These are phyloP conservation scores for Sebastiscus albofasciatus DNA, from an alignment of 2,797 vertebrate species.

Conservation along the genomic window DNA sequence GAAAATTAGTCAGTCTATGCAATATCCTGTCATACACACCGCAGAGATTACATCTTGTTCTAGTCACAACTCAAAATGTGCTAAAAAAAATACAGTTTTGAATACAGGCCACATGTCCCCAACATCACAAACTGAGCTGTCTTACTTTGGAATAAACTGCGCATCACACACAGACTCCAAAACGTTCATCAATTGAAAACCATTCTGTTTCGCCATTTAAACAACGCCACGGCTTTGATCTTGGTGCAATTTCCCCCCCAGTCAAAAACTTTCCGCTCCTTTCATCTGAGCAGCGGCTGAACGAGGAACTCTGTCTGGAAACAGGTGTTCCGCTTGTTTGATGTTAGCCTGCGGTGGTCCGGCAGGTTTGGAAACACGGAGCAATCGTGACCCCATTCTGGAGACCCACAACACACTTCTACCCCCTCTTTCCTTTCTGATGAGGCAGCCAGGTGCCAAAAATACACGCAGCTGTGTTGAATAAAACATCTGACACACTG, in stretches of 20 bases:
- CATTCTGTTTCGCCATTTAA: slow-evolving; percentile 58
- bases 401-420: slow-evolving; percentile 24
- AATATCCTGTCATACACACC: not conserved
- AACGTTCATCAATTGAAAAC: slow-evolving; percentile 50
- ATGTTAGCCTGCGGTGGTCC: slow-evolving; percentile 62
- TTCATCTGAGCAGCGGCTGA: slow-evolving; percentile 67
- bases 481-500: slow-evolving; percentile 75
- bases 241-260: slow-evolving; percentile 23
- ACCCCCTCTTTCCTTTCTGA: slow-evolving; percentile 7
- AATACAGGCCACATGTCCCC: not conserved
- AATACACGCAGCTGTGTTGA: slow-evolving; percentile 70
- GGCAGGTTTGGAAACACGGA: slow-evolving; percentile 60
- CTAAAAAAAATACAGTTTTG: not conserved
- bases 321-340: slow-evolving; percentile 79
- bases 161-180: slow-evolving; percentile 28
- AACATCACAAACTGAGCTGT: slow-evolving; percentile 8
- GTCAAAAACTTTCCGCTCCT: slow-evolving; percentile 64
- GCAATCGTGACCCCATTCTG: slow-evolving; percentile 64
- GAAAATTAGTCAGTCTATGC: not conserved
- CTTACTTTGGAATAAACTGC: slow-evolving; percentile 42
- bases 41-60: not conserved
- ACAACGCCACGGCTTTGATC: slow-evolving; percentile 64
- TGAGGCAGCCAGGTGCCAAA: slow-evolving; percentile 67
- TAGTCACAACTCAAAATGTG: not conserved
- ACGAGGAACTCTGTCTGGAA: slow-evolving; percentile 53